Evolutionary conservation across 2,888 invertebrate genomes (phyloP).

Genomic region (Lasioglossum vierecki): DNA sequence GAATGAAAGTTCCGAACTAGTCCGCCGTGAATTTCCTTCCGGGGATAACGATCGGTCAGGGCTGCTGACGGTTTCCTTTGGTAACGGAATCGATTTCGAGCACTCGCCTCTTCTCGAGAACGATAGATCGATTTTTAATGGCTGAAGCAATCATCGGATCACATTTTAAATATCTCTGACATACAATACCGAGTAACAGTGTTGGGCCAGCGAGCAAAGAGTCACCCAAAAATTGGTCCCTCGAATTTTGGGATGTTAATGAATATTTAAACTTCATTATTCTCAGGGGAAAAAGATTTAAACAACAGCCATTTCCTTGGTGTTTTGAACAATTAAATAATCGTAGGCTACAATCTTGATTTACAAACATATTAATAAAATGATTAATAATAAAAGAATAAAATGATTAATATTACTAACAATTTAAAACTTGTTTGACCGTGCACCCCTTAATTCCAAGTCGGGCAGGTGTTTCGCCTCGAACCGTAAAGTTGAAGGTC

Average conservation of each 20-base stretch:
- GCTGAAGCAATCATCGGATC: background rate
- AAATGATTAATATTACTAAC: background rate
- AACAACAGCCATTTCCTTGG: no score
- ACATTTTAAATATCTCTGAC: background rate
- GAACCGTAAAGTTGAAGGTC: background rate
- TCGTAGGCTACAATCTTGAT: no score
- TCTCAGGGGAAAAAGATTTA: no score
- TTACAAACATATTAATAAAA: no score
- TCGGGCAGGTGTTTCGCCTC: background rate
- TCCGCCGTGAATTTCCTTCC: conserved; percentile 69
- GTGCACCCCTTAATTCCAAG: background rate
- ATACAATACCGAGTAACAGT: background rate
- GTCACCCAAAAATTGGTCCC: no score
- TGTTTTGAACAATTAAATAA: no score
- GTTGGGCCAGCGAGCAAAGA: background rate
- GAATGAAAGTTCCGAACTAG: conserved; percentile 73
- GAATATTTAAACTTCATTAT: no score
- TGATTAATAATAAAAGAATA: background rate
- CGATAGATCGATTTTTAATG: background rate
- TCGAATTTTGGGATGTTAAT: background rate
- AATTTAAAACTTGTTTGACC: background rate
- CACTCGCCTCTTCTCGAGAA: background rate
- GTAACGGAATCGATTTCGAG: background rate
- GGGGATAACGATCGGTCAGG: conserved; percentile 68
- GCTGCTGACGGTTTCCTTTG: conserved; percentile 23